These are phyloP conservation scores for Cheirogaleus medius DNA, from an alignment of 2,113 vertebrate species.

Conservation along the genomic window DNA sequence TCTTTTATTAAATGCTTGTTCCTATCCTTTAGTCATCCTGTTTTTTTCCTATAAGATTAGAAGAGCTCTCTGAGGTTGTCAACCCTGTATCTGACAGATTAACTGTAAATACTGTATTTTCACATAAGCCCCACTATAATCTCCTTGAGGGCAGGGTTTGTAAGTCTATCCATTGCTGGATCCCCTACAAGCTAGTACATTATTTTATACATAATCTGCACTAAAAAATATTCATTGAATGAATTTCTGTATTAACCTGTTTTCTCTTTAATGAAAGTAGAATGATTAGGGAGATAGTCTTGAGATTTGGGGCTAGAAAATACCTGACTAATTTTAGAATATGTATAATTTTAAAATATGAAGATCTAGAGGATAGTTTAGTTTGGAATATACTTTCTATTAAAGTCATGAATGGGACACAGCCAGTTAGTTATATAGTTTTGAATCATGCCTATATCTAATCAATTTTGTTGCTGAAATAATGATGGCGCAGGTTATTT, in stretches of 20 bases:
- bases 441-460: not conserved
- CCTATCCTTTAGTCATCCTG: not conserved
- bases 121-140: not conserved
- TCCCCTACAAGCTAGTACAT: not conserved
- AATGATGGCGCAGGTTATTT: not conserved
- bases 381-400: not conserved
- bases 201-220: not conserved
- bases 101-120: not conserved
- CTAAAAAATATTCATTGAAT: constrained; percentile 25
- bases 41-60: not conserved
- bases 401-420: constrained; percentile 2
- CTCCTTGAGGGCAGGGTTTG: not conserved
- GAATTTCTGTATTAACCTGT: constrained; percentile 6
- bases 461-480: constrained; percentile 29
- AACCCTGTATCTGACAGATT: not conserved
- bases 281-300: not conserved
- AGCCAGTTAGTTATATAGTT: not conserved
- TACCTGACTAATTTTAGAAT: not conserved
- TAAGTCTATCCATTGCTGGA: not conserved
- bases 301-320: constrained; percentile 34
- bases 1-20: not conserved
- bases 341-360: constrained; percentile 16
- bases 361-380: constrained; percentile 16
- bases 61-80: not conserved
- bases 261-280: constrained; percentile 15